These are phyloP conservation scores for Dascillus cervinus DNA, from an alignment of 2,888 invertebrate genomes.

Conservation along the genomic window DNA sequence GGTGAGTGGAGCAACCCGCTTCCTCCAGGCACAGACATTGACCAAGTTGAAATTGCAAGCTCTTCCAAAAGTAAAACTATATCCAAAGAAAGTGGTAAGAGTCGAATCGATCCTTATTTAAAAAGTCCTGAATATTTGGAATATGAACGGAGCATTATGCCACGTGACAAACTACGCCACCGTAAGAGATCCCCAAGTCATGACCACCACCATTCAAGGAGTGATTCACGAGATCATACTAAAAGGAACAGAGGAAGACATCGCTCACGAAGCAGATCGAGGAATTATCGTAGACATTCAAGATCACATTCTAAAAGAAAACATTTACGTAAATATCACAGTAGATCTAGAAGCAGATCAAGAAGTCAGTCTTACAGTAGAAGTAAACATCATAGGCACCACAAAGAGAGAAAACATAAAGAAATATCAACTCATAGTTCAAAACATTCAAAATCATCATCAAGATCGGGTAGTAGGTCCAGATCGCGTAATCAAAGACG, in stretches of 20 bases:
- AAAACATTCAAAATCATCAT: neutral
- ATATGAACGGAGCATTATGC: constrained; percentile 22
- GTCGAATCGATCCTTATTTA: constrained; percentile 32
- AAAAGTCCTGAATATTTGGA: constrained; percentile 33
- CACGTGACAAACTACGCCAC: constrained; percentile 9
- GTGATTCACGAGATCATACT: constrained; percentile 18
- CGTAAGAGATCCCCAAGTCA: constrained; percentile 18
- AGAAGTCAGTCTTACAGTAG: constrained; percentile 10
- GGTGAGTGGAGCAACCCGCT: constrained; percentile 36
- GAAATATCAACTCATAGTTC: neutral
- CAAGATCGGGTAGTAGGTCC: constrained; percentile 9
- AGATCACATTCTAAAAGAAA: constrained; percentile 5
- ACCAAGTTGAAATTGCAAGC: constrained; percentile 10
- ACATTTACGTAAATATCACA: constrained; percentile 9
- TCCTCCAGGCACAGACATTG: constrained; percentile 39
- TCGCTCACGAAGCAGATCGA: constrained; percentile 13
- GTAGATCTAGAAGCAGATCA: constrained; percentile 17
- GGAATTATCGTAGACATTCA: constrained; percentile 13
- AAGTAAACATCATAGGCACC: neutral
- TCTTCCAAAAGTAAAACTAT: neutral
- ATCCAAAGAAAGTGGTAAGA: constrained; percentile 22
- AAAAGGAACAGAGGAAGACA: constrained; percentile 20
- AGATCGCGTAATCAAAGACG: constrained; percentile 11
- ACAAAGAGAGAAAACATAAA: neutral
- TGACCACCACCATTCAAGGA: constrained; percentile 19